A percentile compares a stretch with the other conserved stretches of the same genome.
Evolutionary conservation across 1,140 invertebrate species (phyloP).

Genomic region (Hydropsyche tenuis): DNA sequence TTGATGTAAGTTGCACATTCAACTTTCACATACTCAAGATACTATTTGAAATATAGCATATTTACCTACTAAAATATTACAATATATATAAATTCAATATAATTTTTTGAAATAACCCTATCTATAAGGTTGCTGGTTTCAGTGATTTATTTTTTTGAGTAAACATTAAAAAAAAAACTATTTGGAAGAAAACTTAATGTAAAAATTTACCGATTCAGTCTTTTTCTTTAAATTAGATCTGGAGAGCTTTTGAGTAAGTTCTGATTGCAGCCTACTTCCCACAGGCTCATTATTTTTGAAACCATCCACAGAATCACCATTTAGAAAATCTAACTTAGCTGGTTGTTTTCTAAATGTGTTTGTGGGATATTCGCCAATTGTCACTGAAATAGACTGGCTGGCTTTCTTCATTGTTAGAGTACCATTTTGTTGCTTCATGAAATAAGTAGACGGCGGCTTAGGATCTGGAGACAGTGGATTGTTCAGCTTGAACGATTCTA

Average conservation of each 20-base stretch:
- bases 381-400: constrained; percentile 65
- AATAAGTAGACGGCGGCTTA: constrained; percentile 73
- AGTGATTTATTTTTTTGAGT: no score
- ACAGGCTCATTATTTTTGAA: constrained; percentile 60
- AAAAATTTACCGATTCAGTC: constrained; percentile 68
- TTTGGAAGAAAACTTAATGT: no score
- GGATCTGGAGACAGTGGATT: constrained; percentile 66
- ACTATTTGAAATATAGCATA: no score
- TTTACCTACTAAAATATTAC: no score
- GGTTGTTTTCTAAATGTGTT: constrained; percentile 67
- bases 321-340: constrained; percentile 72
- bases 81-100: no score
- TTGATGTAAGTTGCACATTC: no score
- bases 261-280: constrained; percentile 72
- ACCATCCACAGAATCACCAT: constrained; percentile 57
- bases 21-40: no score
- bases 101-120: no score
- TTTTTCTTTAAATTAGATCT: constrained; percentile 74
- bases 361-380: constrained; percentile 72
- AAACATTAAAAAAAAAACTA: no score
- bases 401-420: constrained; percentile 61
- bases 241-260: constrained; percentile 74
- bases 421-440: constrained; percentile 62
- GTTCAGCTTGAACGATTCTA: constrained; percentile 74
- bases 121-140: no score